These are phyloP conservation scores for Physocephala rufipes DNA, from an alignment of 2,888 invertebrate genomes.

Conservation along the genomic window DNA sequence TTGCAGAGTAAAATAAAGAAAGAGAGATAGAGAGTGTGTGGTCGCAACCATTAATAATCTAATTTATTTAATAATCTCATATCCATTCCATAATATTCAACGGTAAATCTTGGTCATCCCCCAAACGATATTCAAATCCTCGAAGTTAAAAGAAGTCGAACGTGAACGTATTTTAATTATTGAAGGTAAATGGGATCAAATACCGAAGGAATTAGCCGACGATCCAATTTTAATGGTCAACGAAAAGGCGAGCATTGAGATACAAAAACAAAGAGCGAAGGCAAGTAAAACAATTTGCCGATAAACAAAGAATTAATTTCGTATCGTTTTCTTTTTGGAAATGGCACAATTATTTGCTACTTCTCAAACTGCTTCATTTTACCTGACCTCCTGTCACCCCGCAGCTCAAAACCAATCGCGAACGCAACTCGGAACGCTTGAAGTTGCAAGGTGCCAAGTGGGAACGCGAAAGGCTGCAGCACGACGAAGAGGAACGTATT, in stretches of 20 bases:
- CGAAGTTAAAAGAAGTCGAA: constrained; percentile 69
- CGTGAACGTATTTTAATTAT: constrained; percentile 72
- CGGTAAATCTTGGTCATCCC: too few relatives aligned
- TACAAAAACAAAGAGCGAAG: constrained; percentile 68
- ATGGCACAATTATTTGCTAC: background rate
- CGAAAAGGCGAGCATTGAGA: constrained; percentile 67
- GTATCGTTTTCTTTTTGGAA: background rate
- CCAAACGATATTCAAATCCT: constrained; percentile 1
- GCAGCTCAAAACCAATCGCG: constrained; percentile 64
- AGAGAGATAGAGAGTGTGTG: too few relatives aligned
- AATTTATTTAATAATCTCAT: too few relatives aligned
- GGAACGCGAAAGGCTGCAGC: constrained; percentile 61
- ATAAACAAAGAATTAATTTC: background rate
- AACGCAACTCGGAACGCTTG: constrained; percentile 63
- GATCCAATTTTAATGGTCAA: constrained; percentile 73
- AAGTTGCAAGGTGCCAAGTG: constrained; percentile 63
- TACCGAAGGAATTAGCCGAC: constrained; percentile 70
- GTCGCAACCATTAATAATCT: too few relatives aligned
- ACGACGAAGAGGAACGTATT: constrained; percentile 58
- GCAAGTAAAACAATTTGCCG: constrained; percentile 53
- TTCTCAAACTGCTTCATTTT: background rate
- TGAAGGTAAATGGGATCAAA: constrained; percentile 70
- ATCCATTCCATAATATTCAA: too few relatives aligned
- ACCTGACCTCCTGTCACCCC: background rate
- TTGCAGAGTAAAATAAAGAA: background rate